A percentile compares a stretch with the other conserved stretches of the same genome.
These are phyloP conservation scores for Pegoplata infirma DNA, from an alignment of 2,888 invertebrate genomes.

Conservation along the genomic window DNA sequence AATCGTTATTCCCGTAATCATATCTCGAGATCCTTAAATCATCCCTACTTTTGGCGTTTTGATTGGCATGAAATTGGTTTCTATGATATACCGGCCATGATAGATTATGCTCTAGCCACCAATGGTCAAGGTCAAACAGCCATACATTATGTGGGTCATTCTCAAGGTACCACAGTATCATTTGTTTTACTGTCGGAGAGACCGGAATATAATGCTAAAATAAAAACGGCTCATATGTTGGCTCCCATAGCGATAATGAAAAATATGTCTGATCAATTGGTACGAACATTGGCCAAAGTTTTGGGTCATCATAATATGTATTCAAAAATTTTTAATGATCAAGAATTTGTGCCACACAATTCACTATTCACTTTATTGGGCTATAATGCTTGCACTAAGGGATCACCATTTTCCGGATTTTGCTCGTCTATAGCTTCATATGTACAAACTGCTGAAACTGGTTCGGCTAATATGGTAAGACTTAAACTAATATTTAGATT, in stretches of 20 bases:
- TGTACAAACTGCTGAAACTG: slow-evolving; percentile 70
- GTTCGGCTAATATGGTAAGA: slow-evolving; percentile 29
- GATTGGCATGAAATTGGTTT: neutral
- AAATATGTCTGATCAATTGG: slow-evolving; percentile 78
- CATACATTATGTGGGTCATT: slow-evolving; percentile 74
- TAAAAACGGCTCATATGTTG: slow-evolving; percentile 72
- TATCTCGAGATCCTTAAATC: neutral
- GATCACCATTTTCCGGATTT: slow-evolving; percentile 70
- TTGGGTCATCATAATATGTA: slow-evolving; percentile 66
- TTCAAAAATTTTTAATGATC: slow-evolving; percentile 66
- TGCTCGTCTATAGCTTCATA: slow-evolving; percentile 81
- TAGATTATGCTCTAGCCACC: slow-evolving; percentile 69
- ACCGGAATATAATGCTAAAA: slow-evolving; percentile 72
- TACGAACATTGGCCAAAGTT: slow-evolving; percentile 76
- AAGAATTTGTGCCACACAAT: slow-evolving; percentile 82
- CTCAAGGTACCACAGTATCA: slow-evolving; percentile 72
- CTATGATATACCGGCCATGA: slow-evolving; percentile 42
- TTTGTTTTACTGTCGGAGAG: slow-evolving; percentile 69
- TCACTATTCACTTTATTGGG: slow-evolving; percentile 78
- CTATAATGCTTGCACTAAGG: slow-evolving; percentile 76
- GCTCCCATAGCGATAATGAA: slow-evolving; percentile 78
- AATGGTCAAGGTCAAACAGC: slow-evolving; percentile 66
- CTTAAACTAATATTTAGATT: too few relatives aligned
- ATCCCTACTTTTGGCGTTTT: too few relatives aligned
- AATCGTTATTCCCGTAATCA: neutral